Evolutionary conservation across 2,797 vertebrate genomes (phyloP).

Genomic region (Rhinatrema bivittatum): DNA sequence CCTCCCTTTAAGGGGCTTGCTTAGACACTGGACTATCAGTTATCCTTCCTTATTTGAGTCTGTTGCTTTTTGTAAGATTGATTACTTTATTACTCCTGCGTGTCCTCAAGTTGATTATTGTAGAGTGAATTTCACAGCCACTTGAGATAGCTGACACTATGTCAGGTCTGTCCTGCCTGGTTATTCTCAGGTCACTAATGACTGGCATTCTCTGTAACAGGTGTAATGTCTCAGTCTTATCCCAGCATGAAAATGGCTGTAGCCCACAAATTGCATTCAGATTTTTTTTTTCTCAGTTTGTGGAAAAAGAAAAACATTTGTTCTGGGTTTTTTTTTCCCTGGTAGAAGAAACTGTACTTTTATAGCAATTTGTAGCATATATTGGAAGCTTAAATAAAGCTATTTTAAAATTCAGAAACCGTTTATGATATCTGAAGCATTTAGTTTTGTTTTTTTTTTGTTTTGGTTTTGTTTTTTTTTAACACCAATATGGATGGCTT

Average conservation of each 20-base stretch:
- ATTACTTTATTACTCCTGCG: background rate
- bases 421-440: too few species aligned
- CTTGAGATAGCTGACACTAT: background rate
- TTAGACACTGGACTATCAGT: background rate
- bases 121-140: constrained; percentile 9
- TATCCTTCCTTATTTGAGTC: background rate
- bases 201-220: constrained; percentile 20
- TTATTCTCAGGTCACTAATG: constrained; percentile 4
- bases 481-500: too few species aligned
- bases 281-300: constrained; percentile 8
- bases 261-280: background rate
- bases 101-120: background rate
- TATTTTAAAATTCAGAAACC: too few species aligned
- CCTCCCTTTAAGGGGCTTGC: too few species aligned
- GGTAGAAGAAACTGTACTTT: too few species aligned
- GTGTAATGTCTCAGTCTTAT: constrained; percentile 12
- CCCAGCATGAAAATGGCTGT: background rate
- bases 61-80: too few species aligned
- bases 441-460: too few species aligned
- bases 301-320: background rate
- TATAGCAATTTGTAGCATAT: too few species aligned
- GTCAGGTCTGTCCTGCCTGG: background rate
- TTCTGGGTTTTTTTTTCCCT: background rate
- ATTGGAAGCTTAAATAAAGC: too few species aligned
- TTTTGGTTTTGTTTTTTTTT: too few species aligned